Evolutionary conservation across 2,888 invertebrate genomes (phyloP), one percentile per base, ranked within the genome.

Genomic region (Cremastinae sp.): DNA sequence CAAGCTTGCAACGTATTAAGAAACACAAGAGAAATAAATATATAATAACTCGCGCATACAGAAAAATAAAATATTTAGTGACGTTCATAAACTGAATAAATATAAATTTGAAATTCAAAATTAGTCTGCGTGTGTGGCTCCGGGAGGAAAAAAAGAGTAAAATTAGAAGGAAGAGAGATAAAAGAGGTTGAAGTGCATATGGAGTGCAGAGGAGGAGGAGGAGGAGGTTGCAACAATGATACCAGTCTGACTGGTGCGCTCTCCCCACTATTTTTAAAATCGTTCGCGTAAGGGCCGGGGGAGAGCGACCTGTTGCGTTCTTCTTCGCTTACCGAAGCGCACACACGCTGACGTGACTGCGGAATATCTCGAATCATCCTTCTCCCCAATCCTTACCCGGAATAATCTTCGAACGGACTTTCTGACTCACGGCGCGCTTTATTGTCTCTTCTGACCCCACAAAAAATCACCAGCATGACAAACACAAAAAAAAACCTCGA

Each of bases 171-270:
- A 56, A 56, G 18, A 20, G 16, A 20, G 18, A 18, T n/a, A 12
- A 34, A 22, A 22, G n/a, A 58, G 10, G 9, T 28, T n/a, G 16
- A 16, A n/a, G 10, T 36, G 14, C 36, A 22, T 1, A 22, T 18
- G 45, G 38, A 49, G 28, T 14, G 12, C 16, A 9, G 28, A 4
- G 16, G 16, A 14, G 41, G n/a, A n/a, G 9, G 20, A 56, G n/a
- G 14, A 41, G 38, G 22, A 65, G 59, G 78, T 75, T 78, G 79
- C 82, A 85, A 86, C 86, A 86, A 86, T 86, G 86, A 86, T 86
- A 86, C 86, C 85, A 84, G 86, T 86, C 85, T 86, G 86, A 86
- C 86, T 84, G 85, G 86, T 86, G 84, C 79, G 80, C 78, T 82
- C 83, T 84, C 82, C 83, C 82, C 81, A 80, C 82, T 81, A 82